Evolutionary conservation across 2,113 vertebrate genomes (phyloP).

Genomic region (Argyrosomus japonicus): DNA sequence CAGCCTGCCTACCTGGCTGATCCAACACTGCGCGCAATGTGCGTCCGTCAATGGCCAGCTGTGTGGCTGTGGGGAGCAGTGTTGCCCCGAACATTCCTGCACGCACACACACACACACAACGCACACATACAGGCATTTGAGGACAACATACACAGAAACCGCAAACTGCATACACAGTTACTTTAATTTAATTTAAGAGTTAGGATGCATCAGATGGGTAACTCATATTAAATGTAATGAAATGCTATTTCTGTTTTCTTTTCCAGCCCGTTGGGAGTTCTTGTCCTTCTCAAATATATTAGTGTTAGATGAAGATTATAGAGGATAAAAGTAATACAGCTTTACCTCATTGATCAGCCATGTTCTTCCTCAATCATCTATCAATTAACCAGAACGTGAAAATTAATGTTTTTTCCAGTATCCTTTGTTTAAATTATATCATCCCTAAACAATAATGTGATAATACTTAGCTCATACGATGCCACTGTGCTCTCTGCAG

Average conservation of each 20-base stretch:
- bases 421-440: neutral
- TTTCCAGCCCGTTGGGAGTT: neutral
- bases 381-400: neutral
- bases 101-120: constrained; percentile 25
- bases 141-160: neutral
- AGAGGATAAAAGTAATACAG: neutral
- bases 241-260: neutral
- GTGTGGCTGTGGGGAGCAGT: constrained; percentile 61
- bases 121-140: constrained; percentile 18
- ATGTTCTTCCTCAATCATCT: neutral
- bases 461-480: neutral
- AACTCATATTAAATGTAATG: neutral
- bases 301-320: neutral
- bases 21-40: constrained; percentile 75
- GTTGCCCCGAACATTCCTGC: constrained; percentile 55
- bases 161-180: neutral
- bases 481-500: neutral
- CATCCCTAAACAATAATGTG: neutral
- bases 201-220: neutral
- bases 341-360: neutral
- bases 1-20: constrained; percentile 53
- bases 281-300: neutral
- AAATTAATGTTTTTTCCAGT: neutral
- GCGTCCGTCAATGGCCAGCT: constrained; percentile 75
- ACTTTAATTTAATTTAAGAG: neutral